Base-by-base conservation (phyloP, 2,888 invertebrate genomes). In the Orthonevra nobilis region DNA sequence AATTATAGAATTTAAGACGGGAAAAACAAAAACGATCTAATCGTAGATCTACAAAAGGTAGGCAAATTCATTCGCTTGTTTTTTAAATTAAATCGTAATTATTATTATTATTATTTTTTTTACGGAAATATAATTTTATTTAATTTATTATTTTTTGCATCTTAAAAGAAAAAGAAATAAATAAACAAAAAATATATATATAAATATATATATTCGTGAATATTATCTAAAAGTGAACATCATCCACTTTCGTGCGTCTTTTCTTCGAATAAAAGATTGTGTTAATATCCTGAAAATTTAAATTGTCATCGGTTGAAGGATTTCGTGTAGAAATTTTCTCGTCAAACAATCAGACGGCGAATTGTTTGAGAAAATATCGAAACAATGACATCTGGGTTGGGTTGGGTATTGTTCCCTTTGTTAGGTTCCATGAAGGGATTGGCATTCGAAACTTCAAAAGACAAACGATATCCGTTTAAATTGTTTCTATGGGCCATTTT, bases 1-100 rank as follows among this genome's bases (percentile, higher is more conserved):
- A 79, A 79, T 68, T 79, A 14, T 79, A 79, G 73, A 26, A 46
- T 23, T 26, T 79, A 79, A 79, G 79, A 79, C 46, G 36, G 64
- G 54, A 19, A 40, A n/a, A n/a, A n/a, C n/a, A n/a, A n/a, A n/a
- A 48, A 72, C 70, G 79, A 79, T 77, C 17, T 52, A 79, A 79
- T 79, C 72, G 61, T 61, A 60, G 66, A 61, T 77, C 73, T 79
- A 56, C 79, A 68, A 60, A 75, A 72, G 73, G 79, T 79, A 79
- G 79, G 79, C 66, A 79, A 79, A 66, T 56, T 73, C 63, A 77
- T 66, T 66, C 70, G 64, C 56, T 70, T 69, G 56, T 75, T 54
- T 54, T 4, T 23, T 23, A 23, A n/a, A n/a, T n/a, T n/a, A n/a
- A n/a, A n/a, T 38, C 44, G 34, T 40, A 40, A 63, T 60, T 30